These are phyloP conservation scores for Sepioteuthis lessoniana DNA, from an alignment of 2,888 invertebrate genomes.

Conservation along the genomic window DNA sequence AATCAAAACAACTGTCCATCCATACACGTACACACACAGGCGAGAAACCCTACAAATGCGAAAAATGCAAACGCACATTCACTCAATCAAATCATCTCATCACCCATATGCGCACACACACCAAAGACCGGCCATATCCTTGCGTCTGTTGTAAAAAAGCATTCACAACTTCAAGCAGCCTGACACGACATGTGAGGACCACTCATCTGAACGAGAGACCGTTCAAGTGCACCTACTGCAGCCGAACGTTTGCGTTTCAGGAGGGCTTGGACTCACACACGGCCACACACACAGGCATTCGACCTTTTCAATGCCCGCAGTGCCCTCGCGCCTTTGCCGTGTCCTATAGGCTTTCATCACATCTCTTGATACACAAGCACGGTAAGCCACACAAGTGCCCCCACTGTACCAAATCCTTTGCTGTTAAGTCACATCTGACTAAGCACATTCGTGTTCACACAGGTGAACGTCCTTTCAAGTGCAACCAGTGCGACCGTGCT, in stretches of 20 bases:
- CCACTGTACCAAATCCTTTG: background rate
- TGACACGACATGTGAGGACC: conserved; percentile 36
- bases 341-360: conserved; percentile 16
- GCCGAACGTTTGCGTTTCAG: conserved; percentile 41
- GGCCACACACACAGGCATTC: background rate
- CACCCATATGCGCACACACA: conserved; percentile 34
- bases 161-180: conserved; percentile 25
- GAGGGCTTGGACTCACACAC: conserved; percentile 42
- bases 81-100: conserved; percentile 35
- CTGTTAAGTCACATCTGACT: conserved; percentile 24
- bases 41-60: conserved; percentile 34
- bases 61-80: background rate
- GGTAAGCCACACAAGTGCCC: conserved; percentile 39
- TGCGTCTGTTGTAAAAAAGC: conserved; percentile 24
- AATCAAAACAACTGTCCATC: conserved; percentile 26
- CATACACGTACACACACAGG: background rate
- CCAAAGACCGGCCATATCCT: conserved; percentile 23
- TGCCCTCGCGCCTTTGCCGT: conserved; percentile 43
- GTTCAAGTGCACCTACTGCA: conserved; percentile 37
- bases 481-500: conserved; percentile 17
- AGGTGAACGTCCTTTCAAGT: background rate
- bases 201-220: conserved; percentile 26
- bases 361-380: background rate
- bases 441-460: conserved; percentile 36
- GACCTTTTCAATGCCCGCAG: conserved; percentile 34